phyloP scores from a whole-genome alignment of 2,888 invertebrate genomes.

The Cosmia pyralina region DNA sequence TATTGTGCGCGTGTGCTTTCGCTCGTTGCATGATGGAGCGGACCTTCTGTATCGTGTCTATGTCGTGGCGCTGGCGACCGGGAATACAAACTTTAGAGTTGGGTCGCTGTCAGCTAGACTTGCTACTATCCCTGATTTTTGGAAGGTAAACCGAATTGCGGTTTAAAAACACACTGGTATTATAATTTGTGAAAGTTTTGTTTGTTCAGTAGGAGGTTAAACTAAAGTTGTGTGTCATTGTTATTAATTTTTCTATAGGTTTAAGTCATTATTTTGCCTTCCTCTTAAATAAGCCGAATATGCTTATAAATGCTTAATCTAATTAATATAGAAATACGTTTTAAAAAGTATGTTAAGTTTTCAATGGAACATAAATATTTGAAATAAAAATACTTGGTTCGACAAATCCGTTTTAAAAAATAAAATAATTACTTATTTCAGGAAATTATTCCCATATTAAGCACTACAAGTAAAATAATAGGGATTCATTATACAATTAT shows the following conservation, averaged over 20 bases:
- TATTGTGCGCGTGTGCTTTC: neutral
- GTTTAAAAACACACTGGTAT: conserved; percentile 7
- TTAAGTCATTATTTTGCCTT: neutral
- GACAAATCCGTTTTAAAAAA: too few species aligned
- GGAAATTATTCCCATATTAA: too few species aligned
- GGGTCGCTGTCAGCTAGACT: neutral
- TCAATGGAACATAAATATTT: neutral
- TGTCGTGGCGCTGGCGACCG: neutral
- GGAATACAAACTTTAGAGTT: conserved; percentile 19
- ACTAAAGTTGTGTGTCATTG: neutral
- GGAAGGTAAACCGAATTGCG: neutral
- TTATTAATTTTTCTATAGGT: too few species aligned
- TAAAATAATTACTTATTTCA: too few species aligned
- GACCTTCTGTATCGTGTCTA: neutral
- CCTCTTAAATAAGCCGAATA: neutral
- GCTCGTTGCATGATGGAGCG: neutral
- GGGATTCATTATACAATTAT: too few species aligned
- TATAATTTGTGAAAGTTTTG: neutral
- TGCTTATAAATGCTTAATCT: neutral
- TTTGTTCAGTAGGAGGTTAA: conserved; percentile 2
- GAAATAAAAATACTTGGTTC: neutral
- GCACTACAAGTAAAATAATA: too few species aligned
- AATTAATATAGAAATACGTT: neutral
- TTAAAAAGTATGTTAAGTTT: neutral
- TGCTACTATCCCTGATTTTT: conserved; percentile 19